Percentiles rank a stretch among this genome's conserved stretches.
Conservation (phyloP, 2,797 vertebrate genomes). For the Falco novaeseelandiae region DNA sequence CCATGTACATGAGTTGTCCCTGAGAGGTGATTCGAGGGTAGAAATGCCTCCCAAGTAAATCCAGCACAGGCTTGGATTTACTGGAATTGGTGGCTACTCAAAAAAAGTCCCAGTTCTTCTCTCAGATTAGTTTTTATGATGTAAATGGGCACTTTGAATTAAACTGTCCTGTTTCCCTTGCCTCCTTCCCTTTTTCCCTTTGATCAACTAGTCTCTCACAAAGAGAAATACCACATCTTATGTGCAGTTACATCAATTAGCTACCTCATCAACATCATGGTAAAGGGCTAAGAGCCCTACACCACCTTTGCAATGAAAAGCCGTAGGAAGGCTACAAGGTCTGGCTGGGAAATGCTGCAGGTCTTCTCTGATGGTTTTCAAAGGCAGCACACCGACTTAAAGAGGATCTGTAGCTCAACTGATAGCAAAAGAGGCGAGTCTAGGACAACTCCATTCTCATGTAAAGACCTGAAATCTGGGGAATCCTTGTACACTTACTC, state of each 20-base stretch:
- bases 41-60: background rate
- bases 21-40: background rate
- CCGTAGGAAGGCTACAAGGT: background rate
- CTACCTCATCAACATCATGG: background rate
- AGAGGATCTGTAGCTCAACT: background rate
- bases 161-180: background rate
- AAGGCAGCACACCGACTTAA: background rate
- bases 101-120: background rate
- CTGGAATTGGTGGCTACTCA: background rate
- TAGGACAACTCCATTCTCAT: background rate
- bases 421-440: background rate
- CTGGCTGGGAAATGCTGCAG: background rate
- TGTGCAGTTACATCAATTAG: background rate
- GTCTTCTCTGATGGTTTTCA: background rate
- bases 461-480: background rate
- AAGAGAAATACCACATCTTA: background rate
- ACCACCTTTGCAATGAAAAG: background rate
- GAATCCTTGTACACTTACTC: background rate
- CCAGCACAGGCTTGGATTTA: background rate
- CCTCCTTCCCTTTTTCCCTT: background rate
- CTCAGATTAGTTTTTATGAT: background rate
- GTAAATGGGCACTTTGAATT: background rate
- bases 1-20: background rate
- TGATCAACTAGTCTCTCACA: background rate
- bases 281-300: background rate